Base-by-base conservation (phyloP, 2,888 invertebrate species). In the Polyploca ridens region DNA sequence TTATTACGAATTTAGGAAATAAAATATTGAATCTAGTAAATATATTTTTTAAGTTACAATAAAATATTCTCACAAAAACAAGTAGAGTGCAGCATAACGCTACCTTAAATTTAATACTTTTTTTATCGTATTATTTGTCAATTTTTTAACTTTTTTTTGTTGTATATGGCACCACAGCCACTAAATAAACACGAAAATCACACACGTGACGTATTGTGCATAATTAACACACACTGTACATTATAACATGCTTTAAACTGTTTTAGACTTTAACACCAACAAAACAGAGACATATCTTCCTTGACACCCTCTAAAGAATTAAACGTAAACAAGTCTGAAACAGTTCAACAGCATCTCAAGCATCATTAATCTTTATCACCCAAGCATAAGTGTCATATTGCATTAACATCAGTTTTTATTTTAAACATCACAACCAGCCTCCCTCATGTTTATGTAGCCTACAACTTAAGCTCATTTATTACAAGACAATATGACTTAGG, bases 41-140 rank as follows among this genome's bases (percentile, higher is more conserved):
- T 58, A 58, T 57, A 11, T 16, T 46, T 58, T 59, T 35, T 44
- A 16, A 64, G 19, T 14, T 49, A 41, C 46, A 64, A 66, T 71
- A 73, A 75, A 69, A 70, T 74, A 79, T 76, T 75, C 79, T 73
- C 81, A 81, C 74, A 79, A 76, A 73, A 76, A 69, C 41, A 78
- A 77, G 76, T 62, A 76, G 69, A 71, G 70, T 70, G 86, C 77
- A 86, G 86, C 88, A 70, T 77, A 65, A 78, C 78, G 88, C 89
- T 85, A 87, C 85, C 92, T 91, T 93, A 93, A 76, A 85, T 78
- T 88, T 89, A 92, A 90, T 89, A 90, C 88, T 91, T 91, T 92
- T 91, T 90, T 89, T 87, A 89, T 87, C 81, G 84, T 87, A 90
- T 91, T 93, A 92, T 91, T 91, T 93, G 93, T 93, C 92, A 87